Percentiles rank a stretch among this genome's conserved stretches.
Conservation (phyloP, 2,113 vertebrate genomes). For the Egretta garzetta region DNA sequence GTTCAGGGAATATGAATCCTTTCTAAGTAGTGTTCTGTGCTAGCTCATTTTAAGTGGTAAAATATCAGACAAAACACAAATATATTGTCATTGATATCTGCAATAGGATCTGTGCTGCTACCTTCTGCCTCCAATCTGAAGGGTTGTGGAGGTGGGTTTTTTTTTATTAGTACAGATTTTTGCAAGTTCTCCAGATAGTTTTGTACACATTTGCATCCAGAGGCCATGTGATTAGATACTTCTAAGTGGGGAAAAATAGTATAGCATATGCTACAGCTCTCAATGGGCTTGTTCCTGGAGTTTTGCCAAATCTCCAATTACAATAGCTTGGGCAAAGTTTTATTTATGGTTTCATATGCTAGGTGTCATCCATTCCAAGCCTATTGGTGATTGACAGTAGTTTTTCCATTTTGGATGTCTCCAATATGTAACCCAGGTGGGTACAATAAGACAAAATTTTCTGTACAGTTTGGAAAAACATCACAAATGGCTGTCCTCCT, state of each 20-base stretch:
- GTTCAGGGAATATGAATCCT: background rate
- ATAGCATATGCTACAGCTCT: background rate
- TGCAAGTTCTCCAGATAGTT: background rate
- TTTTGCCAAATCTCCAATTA: background rate
- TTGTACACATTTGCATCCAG: background rate
- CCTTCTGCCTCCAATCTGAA: background rate
- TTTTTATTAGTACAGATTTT: background rate
- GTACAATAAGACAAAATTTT: background rate
- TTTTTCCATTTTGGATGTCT: background rate
- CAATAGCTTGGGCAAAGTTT: background rate
- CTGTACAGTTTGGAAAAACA: background rate
- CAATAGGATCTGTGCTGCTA: background rate
- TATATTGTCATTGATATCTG: background rate
- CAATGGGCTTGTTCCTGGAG: background rate
- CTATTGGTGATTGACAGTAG: background rate
- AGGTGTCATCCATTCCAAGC: background rate
- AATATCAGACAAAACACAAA: background rate
- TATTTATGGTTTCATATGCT: background rate
- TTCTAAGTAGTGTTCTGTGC: background rate
- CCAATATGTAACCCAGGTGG: background rate
- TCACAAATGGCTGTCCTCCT: background rate
- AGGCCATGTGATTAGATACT: background rate
- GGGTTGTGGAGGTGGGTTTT: accelerated
- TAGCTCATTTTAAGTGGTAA: background rate
- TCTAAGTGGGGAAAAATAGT: background rate